Conservation (phyloP, 2,113 vertebrate species). For the Dissostichus mawsoni region DNA sequence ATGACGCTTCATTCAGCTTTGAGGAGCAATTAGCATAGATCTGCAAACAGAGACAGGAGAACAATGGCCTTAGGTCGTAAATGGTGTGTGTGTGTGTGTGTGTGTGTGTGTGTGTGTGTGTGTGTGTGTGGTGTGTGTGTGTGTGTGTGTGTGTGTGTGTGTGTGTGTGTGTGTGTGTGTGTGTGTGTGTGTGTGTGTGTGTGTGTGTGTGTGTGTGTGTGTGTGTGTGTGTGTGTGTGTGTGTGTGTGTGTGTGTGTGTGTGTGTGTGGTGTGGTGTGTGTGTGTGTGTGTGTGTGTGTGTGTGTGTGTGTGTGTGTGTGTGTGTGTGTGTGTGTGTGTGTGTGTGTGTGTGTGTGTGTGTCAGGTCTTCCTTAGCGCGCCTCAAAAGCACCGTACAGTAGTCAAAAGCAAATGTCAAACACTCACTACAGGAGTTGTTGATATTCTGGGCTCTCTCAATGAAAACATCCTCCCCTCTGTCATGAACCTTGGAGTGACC, state of each 20-base stretch:
- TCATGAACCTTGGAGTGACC: too few relatives aligned
- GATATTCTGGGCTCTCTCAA: too few relatives aligned
- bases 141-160: too few relatives aligned
- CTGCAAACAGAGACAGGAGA: constrained; percentile 44
- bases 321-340: not conserved
- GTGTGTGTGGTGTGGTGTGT: too few relatives aligned
- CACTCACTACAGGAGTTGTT: too few relatives aligned
- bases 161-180: too few relatives aligned
- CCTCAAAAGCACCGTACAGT: constrained; percentile 2
- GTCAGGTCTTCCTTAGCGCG: constrained; percentile 31
- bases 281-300: constrained; percentile 3
- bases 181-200: not conserved
- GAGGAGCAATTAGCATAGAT: constrained; percentile 60
- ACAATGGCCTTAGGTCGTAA: constrained; percentile 33
- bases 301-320: not conserved
- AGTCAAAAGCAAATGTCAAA: too few relatives aligned
- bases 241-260: too few relatives aligned
- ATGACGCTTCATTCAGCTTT: constrained; percentile 51
- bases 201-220: not conserved
- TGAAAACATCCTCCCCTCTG: too few relatives aligned
- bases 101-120: not conserved
- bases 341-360: too few relatives aligned
- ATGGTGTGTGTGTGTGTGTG: constrained; percentile 20
- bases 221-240: not conserved
- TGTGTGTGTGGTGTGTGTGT: not conserved